A percentile compares a stretch with the other conserved stretches of the same genome.
These are phyloP conservation scores for Latheticus oryzae DNA, from an alignment of 2,888 invertebrate genomes.

Conservation along the genomic window DNA sequence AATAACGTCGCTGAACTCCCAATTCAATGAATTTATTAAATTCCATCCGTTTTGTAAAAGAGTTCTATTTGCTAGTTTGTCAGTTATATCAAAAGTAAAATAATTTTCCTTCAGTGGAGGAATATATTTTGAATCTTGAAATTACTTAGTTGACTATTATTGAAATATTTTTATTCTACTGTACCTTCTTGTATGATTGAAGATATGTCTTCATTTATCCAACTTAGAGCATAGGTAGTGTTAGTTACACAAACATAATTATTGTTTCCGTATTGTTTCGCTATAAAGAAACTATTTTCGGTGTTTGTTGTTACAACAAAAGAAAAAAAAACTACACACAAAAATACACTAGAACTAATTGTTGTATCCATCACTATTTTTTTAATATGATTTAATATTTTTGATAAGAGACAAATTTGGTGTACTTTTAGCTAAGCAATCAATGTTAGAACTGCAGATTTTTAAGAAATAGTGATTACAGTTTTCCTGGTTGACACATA, in stretches of 20 bases:
- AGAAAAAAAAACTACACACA: no score
- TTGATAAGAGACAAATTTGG: no score
- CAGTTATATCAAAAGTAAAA: constrained; percentile 4
- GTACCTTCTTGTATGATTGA: no score
- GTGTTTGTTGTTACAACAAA: not conserved
- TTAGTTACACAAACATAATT: constrained; percentile 15
- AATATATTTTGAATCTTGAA: not conserved
- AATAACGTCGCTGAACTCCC: constrained; percentile 1
- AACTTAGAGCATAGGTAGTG: constrained; percentile 14
- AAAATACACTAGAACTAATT: not conserved
- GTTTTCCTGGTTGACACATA: no score
- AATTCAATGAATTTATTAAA: constrained; percentile 4
- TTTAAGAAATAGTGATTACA: no score
- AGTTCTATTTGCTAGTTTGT: not conserved
- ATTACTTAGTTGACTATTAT: no score
- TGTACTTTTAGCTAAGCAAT: no score
- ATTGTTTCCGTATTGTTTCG: not conserved
- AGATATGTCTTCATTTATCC: constrained; percentile 4
- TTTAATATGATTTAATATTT: no score
- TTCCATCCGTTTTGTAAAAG: constrained; percentile 16
- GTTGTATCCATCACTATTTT: no score
- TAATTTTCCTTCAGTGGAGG: not conserved
- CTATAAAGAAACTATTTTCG: constrained; percentile 3
- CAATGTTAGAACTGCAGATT: no score
- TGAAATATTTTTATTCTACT: constrained; percentile 1